Evolutionary conservation across 2,888 invertebrate species (phyloP), one percentile per base, ranked within the genome.

Genomic region (Drosophila austrosaltans): DNA sequence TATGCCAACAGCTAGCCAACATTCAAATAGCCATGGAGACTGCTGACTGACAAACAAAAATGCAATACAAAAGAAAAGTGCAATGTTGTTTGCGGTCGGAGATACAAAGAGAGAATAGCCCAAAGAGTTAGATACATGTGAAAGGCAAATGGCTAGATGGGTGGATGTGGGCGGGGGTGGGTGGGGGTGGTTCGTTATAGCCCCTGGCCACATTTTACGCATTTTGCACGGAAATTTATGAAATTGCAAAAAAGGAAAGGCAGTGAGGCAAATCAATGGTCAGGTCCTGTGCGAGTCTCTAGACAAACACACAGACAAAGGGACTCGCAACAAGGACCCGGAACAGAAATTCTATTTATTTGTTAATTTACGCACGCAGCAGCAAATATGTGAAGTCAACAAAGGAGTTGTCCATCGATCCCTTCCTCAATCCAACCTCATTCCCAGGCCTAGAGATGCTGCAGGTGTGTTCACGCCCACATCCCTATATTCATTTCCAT

Each of bases 291-390:
- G 10, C 39, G 12, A 48, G 7, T 39, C 28, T 22, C 22, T 54
- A 20, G 60, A 25, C 66, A 71, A 71, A 60, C 65, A 71, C 36
- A 71, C 25, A 53, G 44, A 72, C 72, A 69, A 75, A 73, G 67
- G 66, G 67, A 64, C 60, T 56, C 28, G 57, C 54, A 54, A 53
- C 63, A 40, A 65, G 28, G 66, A 22, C 60, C 59, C 25, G 62
- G 69, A 73, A 66, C 75, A 82, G 73, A 75, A 86, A 86, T 81
- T 75, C 72, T 81, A 83, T 85, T 87, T 85, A 85, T 85, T 87
- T 85, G 85, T 85, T 85, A 82, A 87, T 85, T 87, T 85, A 78
- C 78, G 85, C 87, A 85, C 78, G 79, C 76, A 85, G 71, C 82
- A 78, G 77, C 84, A 82, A 87, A 84, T 82, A 84, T 87, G 84